Base-by-base conservation (phyloP, 2,888 invertebrate genomes). In the Himalopsyche anomala region DNA sequence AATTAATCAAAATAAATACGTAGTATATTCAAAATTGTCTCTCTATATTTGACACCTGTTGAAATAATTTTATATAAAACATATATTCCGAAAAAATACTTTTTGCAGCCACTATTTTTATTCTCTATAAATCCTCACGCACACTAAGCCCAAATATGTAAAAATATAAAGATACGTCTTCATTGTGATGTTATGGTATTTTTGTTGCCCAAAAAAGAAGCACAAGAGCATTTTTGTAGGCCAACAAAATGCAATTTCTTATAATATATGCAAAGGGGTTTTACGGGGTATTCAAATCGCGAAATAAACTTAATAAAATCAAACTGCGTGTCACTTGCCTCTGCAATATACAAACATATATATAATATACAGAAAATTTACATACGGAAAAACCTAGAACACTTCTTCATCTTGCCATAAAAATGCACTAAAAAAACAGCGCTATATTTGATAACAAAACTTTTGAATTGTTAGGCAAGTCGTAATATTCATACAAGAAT, bases 281-380 rank as follows among this genome's bases (percentile, higher is more conserved):
- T 74, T 74, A 74, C 74, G 74, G 19, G 74, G 74, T 36, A 74
- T 74, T 74, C 74, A 74, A 74, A 74, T 9, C 36, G 74, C 36
- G 38, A 74, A 74, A 74, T 74, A 74, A 74, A 74, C 74, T 74
- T 38, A 74, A 74, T 38, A 74, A 62, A 62, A 74, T 74, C 74
- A 74, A 74, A 74, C 74, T 74, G 36, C 12, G 36, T 36, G 74
- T 38, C 74, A 74, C 74, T 36, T 12, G 2, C 12, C 15, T 19
- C 4, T 15, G 51, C 51, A 51, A 51, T 51, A 15, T 51, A 51
- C 15, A 51, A 51, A 12, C 42, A 42, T 42, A 42, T 42, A 51
- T 11, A 51, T 51, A 51, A 51, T 51, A 51, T 15, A 51, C 5
- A 51, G 15, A 15, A 51, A 51, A 51, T 51, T 51, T 51, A 5